Percentiles rank a stretch among this genome's conserved stretches.
These are phyloP conservation scores for Anneissia japonica DNA, from an alignment of 35 echinoderm and acorn worm genomes.

Conservation along the genomic window DNA sequence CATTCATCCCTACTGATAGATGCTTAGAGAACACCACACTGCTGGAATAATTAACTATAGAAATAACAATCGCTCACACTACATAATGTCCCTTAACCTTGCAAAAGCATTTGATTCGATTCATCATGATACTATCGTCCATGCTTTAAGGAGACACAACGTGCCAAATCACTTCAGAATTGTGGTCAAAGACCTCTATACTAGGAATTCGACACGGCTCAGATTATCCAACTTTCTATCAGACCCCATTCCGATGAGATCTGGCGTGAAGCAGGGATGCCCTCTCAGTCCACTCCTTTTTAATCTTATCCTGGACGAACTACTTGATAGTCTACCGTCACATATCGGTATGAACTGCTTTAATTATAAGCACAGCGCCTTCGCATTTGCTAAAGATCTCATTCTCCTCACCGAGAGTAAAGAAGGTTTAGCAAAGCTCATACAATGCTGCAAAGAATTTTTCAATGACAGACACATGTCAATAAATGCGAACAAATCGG, in stretches of 20 bases:
- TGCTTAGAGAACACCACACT: constrained; percentile 22
- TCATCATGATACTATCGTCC: not conserved
- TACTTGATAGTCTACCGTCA: not conserved
- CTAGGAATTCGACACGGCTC: not conserved
- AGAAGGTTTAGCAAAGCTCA: not conserved
- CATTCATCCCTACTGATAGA: constrained; percentile 16
- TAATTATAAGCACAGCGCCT: not conserved
- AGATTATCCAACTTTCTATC: not conserved
- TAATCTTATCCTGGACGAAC: constrained; percentile 7
- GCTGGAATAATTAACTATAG: not conserved
- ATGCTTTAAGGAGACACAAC: not conserved
- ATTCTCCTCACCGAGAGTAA: not conserved
- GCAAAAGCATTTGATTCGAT: constrained; percentile 31
- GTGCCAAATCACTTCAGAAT: not conserved
- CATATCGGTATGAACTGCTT: not conserved
- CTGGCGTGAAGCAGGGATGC: constrained; percentile 11
- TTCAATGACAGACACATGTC: too few species aligned
- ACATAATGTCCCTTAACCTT: constrained; percentile 2
- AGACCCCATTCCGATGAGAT: constrained; percentile 15
- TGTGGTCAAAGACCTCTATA: not conserved
- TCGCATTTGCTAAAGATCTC: not conserved
- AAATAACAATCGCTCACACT: not conserved
- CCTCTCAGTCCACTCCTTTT: constrained; percentile 6
- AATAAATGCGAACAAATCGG: too few species aligned
- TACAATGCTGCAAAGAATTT: too few species aligned